Conservation (phyloP, 1,140 invertebrate species). For the Semibalanus balanoides region DNA sequence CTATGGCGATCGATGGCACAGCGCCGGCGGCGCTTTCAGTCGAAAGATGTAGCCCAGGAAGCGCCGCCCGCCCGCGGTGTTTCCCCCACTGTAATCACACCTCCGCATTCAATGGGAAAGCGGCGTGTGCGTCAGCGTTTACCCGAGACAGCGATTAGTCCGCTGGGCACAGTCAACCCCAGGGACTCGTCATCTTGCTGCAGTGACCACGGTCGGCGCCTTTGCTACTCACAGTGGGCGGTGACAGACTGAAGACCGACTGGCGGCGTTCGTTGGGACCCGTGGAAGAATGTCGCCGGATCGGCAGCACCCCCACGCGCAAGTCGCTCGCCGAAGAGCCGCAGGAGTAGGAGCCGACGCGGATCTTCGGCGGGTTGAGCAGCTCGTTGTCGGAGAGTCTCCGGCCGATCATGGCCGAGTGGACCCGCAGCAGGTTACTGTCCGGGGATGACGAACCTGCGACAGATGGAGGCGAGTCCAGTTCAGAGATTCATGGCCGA, state of each 20-base stretch:
- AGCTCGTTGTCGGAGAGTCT: conserved; percentile 79
- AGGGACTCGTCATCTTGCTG: no score
- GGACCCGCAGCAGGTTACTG: conserved; percentile 70
- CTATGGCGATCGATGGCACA: no score
- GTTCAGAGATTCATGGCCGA: no score
- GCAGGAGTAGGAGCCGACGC: conserved; percentile 11
- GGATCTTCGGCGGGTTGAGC: conserved; percentile 48
- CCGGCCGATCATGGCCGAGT: conserved; percentile 54
- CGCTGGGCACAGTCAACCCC: no score
- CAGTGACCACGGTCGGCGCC: neutral
- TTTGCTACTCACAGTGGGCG: conserved; percentile 34
- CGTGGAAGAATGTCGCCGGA: conserved; percentile 72
- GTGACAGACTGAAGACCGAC: conserved; percentile 68
- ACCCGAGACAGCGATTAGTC: no score
- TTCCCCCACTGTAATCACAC: no score
- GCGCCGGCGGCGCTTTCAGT: no score
- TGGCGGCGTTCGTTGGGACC: conserved; percentile 70
- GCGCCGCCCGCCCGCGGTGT: no score
- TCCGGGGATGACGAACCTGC: conserved; percentile 42
- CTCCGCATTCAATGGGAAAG: no score
- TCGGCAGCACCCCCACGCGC: conserved; percentile 39
- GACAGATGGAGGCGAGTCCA: no score
- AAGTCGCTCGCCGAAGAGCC: conserved; percentile 4
- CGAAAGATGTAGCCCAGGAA: no score
- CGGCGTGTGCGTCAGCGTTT: no score